Evolutionary conservation across 2,113 vertebrate species (phyloP), one percentile per base, ranked within the genome.

Genomic region (Rhipidura dahli): DNA sequence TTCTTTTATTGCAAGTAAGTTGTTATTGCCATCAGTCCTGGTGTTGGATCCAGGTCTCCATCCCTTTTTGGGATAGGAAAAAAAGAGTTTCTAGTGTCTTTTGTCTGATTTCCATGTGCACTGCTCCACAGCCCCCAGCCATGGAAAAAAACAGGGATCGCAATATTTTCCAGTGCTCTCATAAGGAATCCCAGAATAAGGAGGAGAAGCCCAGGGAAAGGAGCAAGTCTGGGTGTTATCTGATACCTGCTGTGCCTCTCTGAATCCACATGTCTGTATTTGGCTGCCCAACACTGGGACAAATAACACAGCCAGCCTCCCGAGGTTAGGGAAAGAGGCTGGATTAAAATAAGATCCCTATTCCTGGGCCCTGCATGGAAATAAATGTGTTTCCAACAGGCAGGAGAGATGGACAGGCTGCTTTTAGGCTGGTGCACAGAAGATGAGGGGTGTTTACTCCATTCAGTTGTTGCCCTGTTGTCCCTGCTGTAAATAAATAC

Each of bases 391-490:
- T 91, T 78, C 24, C 60, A 89, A 0, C 31, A n/a, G 50, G 27
- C 71, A 20, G 24, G 63, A 75, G 71, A 60, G 53, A 72, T 30
- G 71, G 44, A 7, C 44, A 47, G 40, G 77, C 73, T 56, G 80
- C 37, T 81, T 47, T 64, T n/a, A 21, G n/a, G 2, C 40, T 17
- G 65, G 9, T 54, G 53, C 8, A 15, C 57, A 54, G 80, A 56
- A n/a, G 44, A 56, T 68, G 2, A 45, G 78, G 69, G 22, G 11
- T 42, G 83, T 64, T 83, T 22, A 17, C 21, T 73, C 89, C 11
- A 0, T 1, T 6, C 49, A 51, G 4, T 28, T n/a, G 6, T 59
- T 51, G 66, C 6, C 61, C 11, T 11, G 3, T 50, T 68, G 70
- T 63, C 61, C 65, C 53, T 71, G 75, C 75, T 75, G 87, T 31